phyloP scores from a whole-genome alignment of 2,113 vertebrate genomes.

The Mobula birostris region DNA sequence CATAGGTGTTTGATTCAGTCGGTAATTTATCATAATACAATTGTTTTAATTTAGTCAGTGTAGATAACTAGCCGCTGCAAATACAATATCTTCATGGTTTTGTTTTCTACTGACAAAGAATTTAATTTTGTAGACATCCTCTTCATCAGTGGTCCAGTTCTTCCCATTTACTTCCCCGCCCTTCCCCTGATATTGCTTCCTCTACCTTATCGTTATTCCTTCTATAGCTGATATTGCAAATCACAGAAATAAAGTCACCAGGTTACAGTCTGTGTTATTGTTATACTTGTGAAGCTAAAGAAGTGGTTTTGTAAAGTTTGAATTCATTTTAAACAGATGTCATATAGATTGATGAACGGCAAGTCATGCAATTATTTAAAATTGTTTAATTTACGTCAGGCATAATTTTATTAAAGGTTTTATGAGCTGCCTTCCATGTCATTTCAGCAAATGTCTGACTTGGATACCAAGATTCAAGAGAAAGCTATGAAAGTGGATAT shows the following conservation, averaged over 20 bases:
- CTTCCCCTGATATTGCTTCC: no score
- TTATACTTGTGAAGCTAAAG: neutral
- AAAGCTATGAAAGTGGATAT: slow-evolving; percentile 98
- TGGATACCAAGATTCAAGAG: slow-evolving; percentile 97
- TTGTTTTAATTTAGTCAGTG: neutral
- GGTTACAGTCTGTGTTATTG: neutral
- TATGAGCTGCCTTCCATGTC: neutral
- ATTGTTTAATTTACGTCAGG: neutral
- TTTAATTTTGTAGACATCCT: neutral
- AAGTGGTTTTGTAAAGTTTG: neutral
- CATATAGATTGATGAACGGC: neutral
- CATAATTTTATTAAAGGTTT: neutral
- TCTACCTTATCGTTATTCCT: no score
- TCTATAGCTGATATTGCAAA: neutral
- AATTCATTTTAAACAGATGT: neutral
- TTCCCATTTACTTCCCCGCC: no score
- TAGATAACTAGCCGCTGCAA: neutral
- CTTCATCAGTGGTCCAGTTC: neutral
- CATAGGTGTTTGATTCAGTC: neutral
- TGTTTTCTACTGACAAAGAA: neutral
- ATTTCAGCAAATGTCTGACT: slow-evolving; percentile 92
- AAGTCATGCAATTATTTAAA: neutral
- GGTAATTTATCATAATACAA: neutral
- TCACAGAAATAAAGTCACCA: neutral
- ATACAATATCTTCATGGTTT: neutral